Base-by-base conservation (phyloP, 2,113 vertebrate genomes). In the Guaruba guarouba region DNA sequence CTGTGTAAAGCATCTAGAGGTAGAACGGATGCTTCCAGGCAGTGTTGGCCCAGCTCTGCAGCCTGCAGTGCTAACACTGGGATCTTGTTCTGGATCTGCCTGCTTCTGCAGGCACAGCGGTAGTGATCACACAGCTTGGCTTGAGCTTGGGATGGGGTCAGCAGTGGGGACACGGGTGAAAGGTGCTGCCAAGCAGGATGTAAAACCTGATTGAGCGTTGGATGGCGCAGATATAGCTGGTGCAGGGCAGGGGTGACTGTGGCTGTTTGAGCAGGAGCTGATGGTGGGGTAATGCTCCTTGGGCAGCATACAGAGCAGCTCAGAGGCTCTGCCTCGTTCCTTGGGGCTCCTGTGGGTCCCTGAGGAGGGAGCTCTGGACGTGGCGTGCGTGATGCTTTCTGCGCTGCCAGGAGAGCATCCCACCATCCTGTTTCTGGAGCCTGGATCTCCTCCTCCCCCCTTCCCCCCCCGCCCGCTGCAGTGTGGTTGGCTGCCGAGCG, bases 401-500 rank as follows among this genome's bases (percentile, higher is more conserved):
- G 82, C 27, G 28, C 81, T 93, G 37, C 39, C 82, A 4, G 61
- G 69, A 88, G 84, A 94, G 76, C 41, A 9, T 59, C 67, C 12
- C 57, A 77, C 33, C 17, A 37, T 76, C 39, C 48, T 88, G 62
- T 48, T 86, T 64, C 66, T 52, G 86, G 67, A 84, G 93, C 82
- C 39, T 12, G 82, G 49, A 77, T 86, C 83, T 92, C 62, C 67
- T 95, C 95, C 93, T 93, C 76, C 27, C 67, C 94, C 95, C 91
- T 8, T 14, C 94, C 91, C 90, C 95, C 57, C 55, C 55, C 31
- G 20, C 55, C 55, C 91, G 83, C 96, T 83, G 94, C 88, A 96
- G 94, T 82, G 92, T 90, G 94, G 92, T 89, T 95, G 96, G 91
- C 93, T 96, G 96, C 82, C 9, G 82, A 82, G 63, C 61, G 77